Conservation (phyloP, 2,888 invertebrate species). For the Lasioglossum malachurum region DNA sequence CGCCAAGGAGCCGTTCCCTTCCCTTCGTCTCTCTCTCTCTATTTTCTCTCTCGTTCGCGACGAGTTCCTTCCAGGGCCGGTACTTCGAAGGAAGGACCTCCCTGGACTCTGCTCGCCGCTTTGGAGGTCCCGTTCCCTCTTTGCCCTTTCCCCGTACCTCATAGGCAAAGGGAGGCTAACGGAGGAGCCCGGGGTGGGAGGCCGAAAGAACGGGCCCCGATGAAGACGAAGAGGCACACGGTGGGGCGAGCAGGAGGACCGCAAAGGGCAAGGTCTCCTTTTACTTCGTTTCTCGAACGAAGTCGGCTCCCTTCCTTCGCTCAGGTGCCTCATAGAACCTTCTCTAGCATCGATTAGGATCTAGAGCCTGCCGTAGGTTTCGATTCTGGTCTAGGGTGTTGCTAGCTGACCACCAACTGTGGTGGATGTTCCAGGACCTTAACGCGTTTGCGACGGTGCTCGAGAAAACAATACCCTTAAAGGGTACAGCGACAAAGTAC, state of each 20-base stretch:
- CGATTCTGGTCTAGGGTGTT: not conserved
- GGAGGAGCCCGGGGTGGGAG: slow-evolving; percentile 48
- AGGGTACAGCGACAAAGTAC: too few species aligned
- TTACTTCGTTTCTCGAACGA: slow-evolving; percentile 58
- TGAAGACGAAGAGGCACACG: slow-evolving; percentile 25
- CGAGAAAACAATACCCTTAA: too few species aligned
- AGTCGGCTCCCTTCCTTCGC: slow-evolving; percentile 36
- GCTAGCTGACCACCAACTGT: not conserved
- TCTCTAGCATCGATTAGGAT: not conserved
- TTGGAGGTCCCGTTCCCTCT: slow-evolving; percentile 77
- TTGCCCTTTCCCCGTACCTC: slow-evolving; percentile 29
- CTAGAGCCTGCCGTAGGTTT: not conserved
- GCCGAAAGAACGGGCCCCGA: slow-evolving; percentile 38
- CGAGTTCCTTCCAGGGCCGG: slow-evolving; percentile 56
- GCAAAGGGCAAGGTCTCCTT: slow-evolving; percentile 64
- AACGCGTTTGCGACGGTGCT: too few species aligned
- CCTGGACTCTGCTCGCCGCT: slow-evolving; percentile 77
- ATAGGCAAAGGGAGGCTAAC: slow-evolving; percentile 55
- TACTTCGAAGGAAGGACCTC: slow-evolving; percentile 78
- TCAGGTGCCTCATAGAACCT: not conserved
- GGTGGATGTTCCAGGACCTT: not conserved
- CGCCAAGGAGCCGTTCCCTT: slow-evolving; percentile 70
- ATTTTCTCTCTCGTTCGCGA: slow-evolving; percentile 42
- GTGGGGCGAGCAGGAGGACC: slow-evolving; percentile 47
- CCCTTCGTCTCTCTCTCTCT: slow-evolving; percentile 54